Base-by-base conservation (phyloP, 2,113 vertebrate species). In the Crypturellus undulatus region DNA sequence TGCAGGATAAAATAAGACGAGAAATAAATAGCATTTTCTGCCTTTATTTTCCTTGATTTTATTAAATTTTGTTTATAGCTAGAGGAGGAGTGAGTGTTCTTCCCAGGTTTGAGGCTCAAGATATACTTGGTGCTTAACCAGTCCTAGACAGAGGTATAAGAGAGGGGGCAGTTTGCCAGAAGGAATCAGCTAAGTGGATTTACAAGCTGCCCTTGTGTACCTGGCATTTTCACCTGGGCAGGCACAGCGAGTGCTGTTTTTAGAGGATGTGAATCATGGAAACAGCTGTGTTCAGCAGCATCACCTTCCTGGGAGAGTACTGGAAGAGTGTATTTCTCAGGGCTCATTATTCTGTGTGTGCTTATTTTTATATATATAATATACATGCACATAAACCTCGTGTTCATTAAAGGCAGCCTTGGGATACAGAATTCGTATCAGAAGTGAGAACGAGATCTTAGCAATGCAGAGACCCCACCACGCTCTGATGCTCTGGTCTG, bases 251-350 rank as follows among this genome's bases (percentile, higher is more conserved):
- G 47, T 8, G 2, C 76, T 73, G 67, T 24, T 75, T 80, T 85
- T 67, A 68, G 68, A 91, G 79, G 67, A 79, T 25, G 85, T 93
- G 96, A 96, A 92, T 96, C 93, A 93, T 92, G 79, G 92, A 95
- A 97, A 95, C 36, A 84, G 85, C 85, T 83, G 75, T 26, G 3
- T 88, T 94, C 15, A 56, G 91, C 93, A 90, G 28, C 88, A 79
- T 95, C 51, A 21, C 40, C 89, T 38, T 95, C 92, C 93, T 90
- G 59, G 32, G 94, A 90, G 96, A 95, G 87, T 82, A 47, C 79
- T 92, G 63, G 54, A 75, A 82, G 93, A 89, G 62, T 43, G 24
- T 70, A 73, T 42, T 71, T 94, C 92, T 94, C 47, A 47, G 60
- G 72, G 64, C 79, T 95, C 93, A 54, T 93, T 97, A 52, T 96